Base-by-base conservation (phyloP, 2,888 invertebrate species). In the Hyles lineata region DNA sequence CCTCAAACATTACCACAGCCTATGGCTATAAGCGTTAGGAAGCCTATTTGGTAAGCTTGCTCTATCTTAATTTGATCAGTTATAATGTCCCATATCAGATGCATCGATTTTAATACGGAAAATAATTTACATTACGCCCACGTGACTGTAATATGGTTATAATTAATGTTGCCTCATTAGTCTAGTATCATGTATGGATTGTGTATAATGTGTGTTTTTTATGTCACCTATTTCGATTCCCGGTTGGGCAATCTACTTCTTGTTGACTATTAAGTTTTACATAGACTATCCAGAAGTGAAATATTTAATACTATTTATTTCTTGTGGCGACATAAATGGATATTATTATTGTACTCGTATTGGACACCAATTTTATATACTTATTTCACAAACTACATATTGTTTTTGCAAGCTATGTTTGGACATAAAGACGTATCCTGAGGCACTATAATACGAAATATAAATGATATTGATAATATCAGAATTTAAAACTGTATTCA, bases 1-100 rank as follows among this genome's bases (percentile, higher is more conserved):
- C 17, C 43, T 43, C 23, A 67, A 15, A n/a, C n/a, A 50, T 67
- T 67, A 67, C 43, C 67, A 67, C 67, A 67, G 50, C 21, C 23
- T 23, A 63, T 19, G 32, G 43, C 21, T 43, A 50, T 67, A 50
- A 67, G 8, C 8, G 35, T 11, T 15, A 50, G 67, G 17, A 6
- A 9, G 55, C 6, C 15, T 67, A 67, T 67, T 50, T 50, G 15
- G 21, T 50, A 67, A 50, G 35, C 29, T 32, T 4, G 21, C 35
- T 15, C 32, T 32, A 62, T 62, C 62, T 63, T 43, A 63, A 63
- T 63, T 32, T 62, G 62, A 35, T 62, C 32, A 63, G 21, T 21
- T 7, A 9, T 43, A 59, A 9, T 59, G 23, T 59, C 59, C 11
- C n/a, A 21, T 59, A 59, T 21, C 21, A 21, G 23, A 60, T 25